phyloP scores from a whole-genome alignment of 2,113 vertebrate species.

The Gymnobelideus leadbeateri region DNA sequence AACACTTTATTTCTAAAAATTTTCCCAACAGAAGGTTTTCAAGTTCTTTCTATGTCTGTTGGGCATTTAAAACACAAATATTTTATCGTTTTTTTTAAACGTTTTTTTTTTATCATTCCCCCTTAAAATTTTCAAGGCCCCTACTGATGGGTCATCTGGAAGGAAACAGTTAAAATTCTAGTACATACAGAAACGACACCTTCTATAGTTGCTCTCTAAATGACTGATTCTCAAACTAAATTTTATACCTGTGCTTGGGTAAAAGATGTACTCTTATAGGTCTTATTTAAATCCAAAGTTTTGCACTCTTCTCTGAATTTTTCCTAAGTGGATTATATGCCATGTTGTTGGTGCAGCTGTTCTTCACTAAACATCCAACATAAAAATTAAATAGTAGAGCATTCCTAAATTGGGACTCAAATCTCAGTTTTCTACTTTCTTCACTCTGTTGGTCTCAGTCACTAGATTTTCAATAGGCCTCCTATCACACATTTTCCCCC shows the following conservation, averaged over 20 bases:
- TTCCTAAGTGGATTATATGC: background rate
- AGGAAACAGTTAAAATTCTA: conserved; percentile 13
- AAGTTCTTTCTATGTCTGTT: background rate
- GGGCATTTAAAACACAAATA: background rate
- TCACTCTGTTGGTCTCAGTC: conserved; percentile 67
- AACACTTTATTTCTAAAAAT: background rate
- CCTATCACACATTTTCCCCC: conserved; percentile 68
- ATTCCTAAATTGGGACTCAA: conserved; percentile 59
- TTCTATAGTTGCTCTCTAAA: conserved; percentile 36
- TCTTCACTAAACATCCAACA: conserved; percentile 21
- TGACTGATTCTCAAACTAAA: background rate
- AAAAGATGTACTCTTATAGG: background rate
- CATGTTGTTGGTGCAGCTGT: background rate
- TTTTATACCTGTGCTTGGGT: background rate
- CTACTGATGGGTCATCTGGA: conserved; percentile 27
- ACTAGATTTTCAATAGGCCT: conserved; percentile 80
- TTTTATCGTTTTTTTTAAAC: background rate
- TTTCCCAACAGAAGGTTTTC: background rate
- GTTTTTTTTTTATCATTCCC: conserved; percentile 10
- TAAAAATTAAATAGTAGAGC: conserved; percentile 52
- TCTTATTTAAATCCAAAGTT: fast-evolving
- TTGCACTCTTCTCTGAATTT: background rate
- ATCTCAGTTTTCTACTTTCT: conserved; percentile 62
- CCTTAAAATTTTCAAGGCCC: conserved; percentile 1
- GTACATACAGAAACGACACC: background rate